Base-by-base conservation (phyloP, 2,797 vertebrate genomes). In the Cossypha niveicapilla region DNA sequence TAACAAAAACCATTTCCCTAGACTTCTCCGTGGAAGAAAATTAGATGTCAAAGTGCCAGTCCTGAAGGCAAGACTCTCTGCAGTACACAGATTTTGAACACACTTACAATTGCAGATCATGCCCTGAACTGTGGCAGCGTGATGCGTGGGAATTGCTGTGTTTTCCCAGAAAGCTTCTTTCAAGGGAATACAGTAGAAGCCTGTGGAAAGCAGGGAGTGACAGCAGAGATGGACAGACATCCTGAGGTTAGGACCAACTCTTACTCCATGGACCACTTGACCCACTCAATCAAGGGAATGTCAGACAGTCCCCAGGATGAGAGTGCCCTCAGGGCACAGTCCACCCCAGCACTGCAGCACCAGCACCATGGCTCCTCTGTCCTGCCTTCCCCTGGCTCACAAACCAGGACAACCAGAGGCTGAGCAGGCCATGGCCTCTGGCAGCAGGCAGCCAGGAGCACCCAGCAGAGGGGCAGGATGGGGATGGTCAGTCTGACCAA, bases 111-210 rank as follows among this genome's bases (percentile, higher is more conserved):
- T 89, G 68, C 45, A 80, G 80, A 88, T 81, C 3, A 0, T 74
- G 70, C 77, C 77, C 88, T 63, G 30, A 86, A 66, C 72, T 25
- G 21, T 54, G 57, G 48, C 61, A 90, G 75, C 53, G 39, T 44
- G 72, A 85, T 71, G 7, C 48, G 56, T 82, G 67, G 71, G 87
- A 91, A 92, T 83, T 85, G 78, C 61, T 86, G 66, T 41, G 27
- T 86, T 88, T 96, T 91, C 82, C 66, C 90, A 88, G 78, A 79
- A 92, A 89, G 13, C 39, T 74, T 83, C 42, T 92, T 91, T 54
- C 45, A 90, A 83, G 58, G 34, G 50, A 90, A 50, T 45, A 74
- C 27, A 68, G 15, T 35, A 41, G 4, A 30, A 87, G 50, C 32
- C 47, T 78, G 21, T 48, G 58, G 58, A 60, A 93, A 78, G 62